These are phyloP conservation scores for Felis chaus DNA, from an alignment of 2,113 vertebrate genomes.

Conservation along the genomic window DNA sequence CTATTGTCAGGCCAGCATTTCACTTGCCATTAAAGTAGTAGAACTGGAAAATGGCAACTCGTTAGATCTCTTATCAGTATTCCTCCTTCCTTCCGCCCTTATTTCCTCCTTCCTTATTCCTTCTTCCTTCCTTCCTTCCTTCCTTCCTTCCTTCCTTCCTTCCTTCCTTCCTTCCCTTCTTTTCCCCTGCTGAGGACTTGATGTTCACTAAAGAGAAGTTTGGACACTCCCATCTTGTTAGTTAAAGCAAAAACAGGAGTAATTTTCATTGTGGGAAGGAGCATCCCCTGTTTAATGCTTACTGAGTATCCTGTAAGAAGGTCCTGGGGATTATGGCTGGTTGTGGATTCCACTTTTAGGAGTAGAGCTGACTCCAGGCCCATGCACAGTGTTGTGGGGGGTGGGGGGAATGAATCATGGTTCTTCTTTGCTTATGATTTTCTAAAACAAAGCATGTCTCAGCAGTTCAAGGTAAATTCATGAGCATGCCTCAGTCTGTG, in stretches of 20 bases:
- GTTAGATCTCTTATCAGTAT: neutral
- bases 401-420: neutral
- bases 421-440: neutral
- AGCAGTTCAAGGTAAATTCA: neutral
- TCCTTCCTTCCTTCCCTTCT: no score
- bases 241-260: neutral
- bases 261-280: neutral
- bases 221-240: neutral
- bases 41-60: neutral
- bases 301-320: neutral
- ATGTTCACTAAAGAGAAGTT: neutral
- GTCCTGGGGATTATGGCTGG: neutral
- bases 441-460: neutral
- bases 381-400: neutral
- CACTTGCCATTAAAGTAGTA: neutral
- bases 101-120: accelerated
- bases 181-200: neutral
- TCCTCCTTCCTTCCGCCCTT: no score
- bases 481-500: neutral
- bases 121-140: neutral
- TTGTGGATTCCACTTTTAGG: neutral
- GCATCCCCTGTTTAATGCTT: accelerated
- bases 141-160: no score
- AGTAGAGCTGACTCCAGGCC: neutral
- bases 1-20: neutral